Percentiles rank a stretch among this genome's conserved stretches.
phyloP scores from a whole-genome alignment of 2,888 invertebrate genomes.

The Caenorhabditis imperialis region DNA sequence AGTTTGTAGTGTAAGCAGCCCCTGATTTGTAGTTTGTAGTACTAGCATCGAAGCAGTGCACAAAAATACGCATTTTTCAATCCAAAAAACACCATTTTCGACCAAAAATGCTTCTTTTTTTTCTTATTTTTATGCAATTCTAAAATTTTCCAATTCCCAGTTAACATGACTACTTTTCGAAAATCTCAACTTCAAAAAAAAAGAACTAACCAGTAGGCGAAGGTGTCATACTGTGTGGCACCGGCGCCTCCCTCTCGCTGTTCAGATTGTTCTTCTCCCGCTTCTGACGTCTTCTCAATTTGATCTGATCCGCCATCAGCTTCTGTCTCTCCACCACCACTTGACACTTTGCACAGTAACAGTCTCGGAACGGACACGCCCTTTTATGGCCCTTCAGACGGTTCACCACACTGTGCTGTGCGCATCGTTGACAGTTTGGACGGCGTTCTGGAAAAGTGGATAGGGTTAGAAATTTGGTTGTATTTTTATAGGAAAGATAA shows the following conservation, averaged over 20 bases:
- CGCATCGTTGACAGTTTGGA: conserved; percentile 73
- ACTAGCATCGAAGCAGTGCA: too few species aligned
- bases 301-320: conserved; percentile 73
- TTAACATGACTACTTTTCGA: not conserved
- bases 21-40: too few species aligned
- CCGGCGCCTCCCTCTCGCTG: conserved; percentile 47
- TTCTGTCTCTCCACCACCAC: conserved; percentile 71
- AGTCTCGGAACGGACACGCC: conserved; percentile 68
- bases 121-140: too few species aligned
- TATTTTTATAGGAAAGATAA: too few species aligned
- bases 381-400: conserved; percentile 72
- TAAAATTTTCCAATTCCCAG: not conserved
- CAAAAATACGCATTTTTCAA: too few species aligned
- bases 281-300: conserved; percentile 68
- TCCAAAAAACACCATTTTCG: too few species aligned
- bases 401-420: conserved; percentile 67
- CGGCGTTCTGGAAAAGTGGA: conserved; percentile 63
- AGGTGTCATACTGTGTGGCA: conserved; percentile 40
- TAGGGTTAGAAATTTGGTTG: too few species aligned
- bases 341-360: conserved; percentile 67
- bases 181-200: not conserved
- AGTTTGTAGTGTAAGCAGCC: too few species aligned
- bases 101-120: too few species aligned
- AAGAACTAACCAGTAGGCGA: conserved; percentile 31
- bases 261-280: conserved; percentile 65